Conservation (phyloP, 2,888 invertebrate genomes). For the Onthophagus sagittarius region DNA sequence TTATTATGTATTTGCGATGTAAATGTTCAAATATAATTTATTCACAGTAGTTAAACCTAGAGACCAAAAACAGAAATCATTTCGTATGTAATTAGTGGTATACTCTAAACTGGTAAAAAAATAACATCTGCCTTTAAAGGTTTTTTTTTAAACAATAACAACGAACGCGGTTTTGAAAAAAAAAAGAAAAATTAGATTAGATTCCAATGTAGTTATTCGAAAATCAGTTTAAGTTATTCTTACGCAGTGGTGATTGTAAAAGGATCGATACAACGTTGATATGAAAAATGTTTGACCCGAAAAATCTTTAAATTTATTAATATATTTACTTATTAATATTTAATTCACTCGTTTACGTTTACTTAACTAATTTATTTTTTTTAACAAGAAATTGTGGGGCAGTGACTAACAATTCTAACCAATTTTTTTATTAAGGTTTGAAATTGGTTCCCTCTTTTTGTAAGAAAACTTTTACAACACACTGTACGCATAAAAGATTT, state of each 20-base stretch:
- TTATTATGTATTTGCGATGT: slow-evolving; percentile 1
- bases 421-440: not conserved
- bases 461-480: not conserved
- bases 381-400: not conserved
- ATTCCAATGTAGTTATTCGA: not conserved
- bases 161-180: not conserved
- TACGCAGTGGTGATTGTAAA: not conserved
- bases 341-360: not conserved
- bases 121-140: not conserved
- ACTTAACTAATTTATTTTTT: too few species aligned
- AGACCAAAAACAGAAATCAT: not conserved
- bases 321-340: too few species aligned
- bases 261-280: not conserved
- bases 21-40: not conserved
- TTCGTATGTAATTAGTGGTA: not conserved
- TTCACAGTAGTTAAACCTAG: not conserved
- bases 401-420: not conserved
- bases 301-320: not conserved
- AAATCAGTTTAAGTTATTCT: not conserved
- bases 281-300: not conserved
- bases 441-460: not conserved
- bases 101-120: not conserved
- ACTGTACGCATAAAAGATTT: not conserved
- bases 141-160: not conserved
- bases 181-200: not conserved